Percentiles rank a stretch among this genome's conserved stretches.
These are phyloP conservation scores for Stenoptilia bipunctidactyla DNA, from an alignment of 2,888 invertebrate species.

Conservation along the genomic window DNA sequence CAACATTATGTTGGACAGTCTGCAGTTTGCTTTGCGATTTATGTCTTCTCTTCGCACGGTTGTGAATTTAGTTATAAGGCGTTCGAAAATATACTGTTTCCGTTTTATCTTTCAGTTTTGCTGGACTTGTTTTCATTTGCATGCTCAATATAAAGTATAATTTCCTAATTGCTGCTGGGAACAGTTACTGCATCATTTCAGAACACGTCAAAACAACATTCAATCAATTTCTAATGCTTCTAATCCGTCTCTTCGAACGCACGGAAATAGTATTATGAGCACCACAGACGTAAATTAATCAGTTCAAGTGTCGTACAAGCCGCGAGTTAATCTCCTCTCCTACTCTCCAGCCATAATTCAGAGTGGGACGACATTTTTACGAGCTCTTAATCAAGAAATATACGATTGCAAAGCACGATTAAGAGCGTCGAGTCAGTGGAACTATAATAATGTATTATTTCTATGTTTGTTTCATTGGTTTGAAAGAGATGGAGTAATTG, in stretches of 20 bases:
- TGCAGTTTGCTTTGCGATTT: slow-evolving; percentile 11
- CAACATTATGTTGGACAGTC: slow-evolving; percentile 10
- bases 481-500: neutral
- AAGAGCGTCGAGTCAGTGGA: slow-evolving; percentile 43
- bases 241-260: neutral
- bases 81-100: too few species aligned
- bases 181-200: neutral
- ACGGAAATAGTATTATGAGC: neutral
- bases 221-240: neutral
- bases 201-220: slow-evolving; percentile 8
- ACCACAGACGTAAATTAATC: neutral
- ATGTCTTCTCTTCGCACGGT: slow-evolving; percentile 5
- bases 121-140: too few species aligned
- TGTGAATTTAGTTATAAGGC: neutral
- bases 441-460: neutral
- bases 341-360: slow-evolving; percentile 27
- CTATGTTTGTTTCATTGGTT: neutral
- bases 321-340: slow-evolving; percentile 33
- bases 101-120: too few species aligned
- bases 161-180: too few species aligned
- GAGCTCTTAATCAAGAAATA: slow-evolving; percentile 62
- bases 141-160: too few species aligned
- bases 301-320: slow-evolving; percentile 16
- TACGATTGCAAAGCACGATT: slow-evolving; percentile 54
- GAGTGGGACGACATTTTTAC: slow-evolving; percentile 54